phyloP scores from a whole-genome alignment of 2,797 vertebrate species.

The Danio albolineatus region DNA sequence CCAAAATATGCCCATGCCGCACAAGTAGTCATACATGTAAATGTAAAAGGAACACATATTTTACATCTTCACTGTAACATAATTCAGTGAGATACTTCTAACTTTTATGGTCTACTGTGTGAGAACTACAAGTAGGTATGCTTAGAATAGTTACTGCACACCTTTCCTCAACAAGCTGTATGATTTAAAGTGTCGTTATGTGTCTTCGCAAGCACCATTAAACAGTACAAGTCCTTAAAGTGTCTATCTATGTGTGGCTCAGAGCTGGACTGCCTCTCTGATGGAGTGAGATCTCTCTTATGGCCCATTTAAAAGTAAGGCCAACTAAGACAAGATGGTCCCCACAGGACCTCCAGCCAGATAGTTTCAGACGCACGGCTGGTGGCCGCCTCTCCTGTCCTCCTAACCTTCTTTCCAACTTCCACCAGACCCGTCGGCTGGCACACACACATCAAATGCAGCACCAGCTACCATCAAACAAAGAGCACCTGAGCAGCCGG shows the following conservation, averaged over 20 bases:
- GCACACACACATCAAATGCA: constrained; percentile 37
- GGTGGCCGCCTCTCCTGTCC: constrained; percentile 46
- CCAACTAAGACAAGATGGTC: constrained; percentile 48
- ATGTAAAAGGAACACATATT: no score
- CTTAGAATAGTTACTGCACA: background rate
- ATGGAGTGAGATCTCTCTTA: constrained; percentile 12
- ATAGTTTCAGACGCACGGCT: constrained; percentile 41
- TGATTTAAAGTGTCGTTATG: background rate
- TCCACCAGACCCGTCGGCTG: constrained; percentile 3
- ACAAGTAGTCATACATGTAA: no score
- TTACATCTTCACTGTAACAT: background rate
- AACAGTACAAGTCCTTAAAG: constrained; percentile 14
- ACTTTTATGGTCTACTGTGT: background rate
- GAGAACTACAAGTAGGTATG: background rate
- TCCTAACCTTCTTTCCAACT: constrained; percentile 61
- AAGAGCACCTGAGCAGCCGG: constrained; percentile 28
- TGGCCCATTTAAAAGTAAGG: constrained; percentile 46
- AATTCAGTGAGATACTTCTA: background rate
- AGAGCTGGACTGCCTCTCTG: constrained; percentile 20
- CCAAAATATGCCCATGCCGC: no score
- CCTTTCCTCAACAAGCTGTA: background rate
- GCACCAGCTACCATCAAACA: constrained; percentile 43
- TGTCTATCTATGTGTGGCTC: background rate
- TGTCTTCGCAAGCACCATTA: background rate
- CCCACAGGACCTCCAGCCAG: constrained; percentile 44